These are phyloP conservation scores for Numenius phaeopus DNA, from an alignment of 2,797 vertebrate species.

Conservation along the genomic window DNA sequence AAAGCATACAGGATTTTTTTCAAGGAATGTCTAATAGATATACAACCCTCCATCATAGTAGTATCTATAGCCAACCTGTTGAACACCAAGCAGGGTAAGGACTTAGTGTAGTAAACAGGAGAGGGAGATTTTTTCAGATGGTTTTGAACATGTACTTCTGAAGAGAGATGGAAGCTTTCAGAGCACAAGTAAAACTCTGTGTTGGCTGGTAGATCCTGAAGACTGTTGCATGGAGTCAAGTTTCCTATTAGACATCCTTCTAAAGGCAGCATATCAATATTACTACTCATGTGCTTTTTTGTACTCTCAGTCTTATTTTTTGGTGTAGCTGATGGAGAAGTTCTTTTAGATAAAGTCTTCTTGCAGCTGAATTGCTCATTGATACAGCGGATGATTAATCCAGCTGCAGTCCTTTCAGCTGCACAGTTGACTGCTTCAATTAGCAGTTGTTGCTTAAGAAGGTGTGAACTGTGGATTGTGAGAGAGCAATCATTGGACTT, in stretches of 20 bases:
- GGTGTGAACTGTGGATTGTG: background rate
- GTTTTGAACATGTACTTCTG: background rate
- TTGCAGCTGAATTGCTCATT: background rate
- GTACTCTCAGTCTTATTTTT: background rate
- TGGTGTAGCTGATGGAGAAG: background rate
- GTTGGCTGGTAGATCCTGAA: background rate
- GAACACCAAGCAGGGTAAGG: background rate
- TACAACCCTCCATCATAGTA: accelerated
- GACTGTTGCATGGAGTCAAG: no score
- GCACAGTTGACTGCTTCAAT: background rate
- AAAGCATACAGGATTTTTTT: background rate
- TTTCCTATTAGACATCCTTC: background rate
- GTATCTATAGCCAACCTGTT: background rate
- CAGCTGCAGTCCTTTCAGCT: background rate
- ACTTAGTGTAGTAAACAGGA: background rate
- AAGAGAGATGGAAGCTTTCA: background rate
- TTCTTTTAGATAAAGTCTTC: background rate
- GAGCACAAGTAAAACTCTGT: accelerated
- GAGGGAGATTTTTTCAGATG: background rate
- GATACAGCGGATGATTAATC: background rate
- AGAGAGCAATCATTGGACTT: background rate
- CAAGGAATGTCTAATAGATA: background rate
- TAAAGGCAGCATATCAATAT: background rate
- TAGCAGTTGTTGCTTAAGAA: background rate
- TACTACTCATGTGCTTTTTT: background rate